Conservation (phyloP, 2,113 vertebrate species). For the Sceloporus tristichus region DNA sequence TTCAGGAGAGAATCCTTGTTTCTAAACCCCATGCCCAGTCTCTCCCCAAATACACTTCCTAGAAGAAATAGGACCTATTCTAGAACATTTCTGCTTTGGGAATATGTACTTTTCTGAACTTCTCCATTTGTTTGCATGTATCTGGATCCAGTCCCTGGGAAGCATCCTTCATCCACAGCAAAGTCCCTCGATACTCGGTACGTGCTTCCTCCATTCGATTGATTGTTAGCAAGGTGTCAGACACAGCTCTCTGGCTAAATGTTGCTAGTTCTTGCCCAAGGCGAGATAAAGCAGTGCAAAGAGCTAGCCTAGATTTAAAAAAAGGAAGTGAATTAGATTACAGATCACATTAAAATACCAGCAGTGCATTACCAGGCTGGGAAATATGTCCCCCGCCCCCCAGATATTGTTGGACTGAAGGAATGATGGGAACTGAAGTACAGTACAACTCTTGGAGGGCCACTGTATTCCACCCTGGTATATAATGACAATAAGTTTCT, state of each 20-base stretch:
- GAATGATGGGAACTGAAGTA: too few species aligned
- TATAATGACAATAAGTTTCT: background rate
- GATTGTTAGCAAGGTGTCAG: slow-evolving; percentile 84
- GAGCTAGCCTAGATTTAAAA: slow-evolving; percentile 74
- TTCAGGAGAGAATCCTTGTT: too few species aligned
- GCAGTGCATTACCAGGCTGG: too few species aligned
- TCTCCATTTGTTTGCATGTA: slow-evolving; percentile 88
- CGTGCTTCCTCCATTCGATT: slow-evolving; percentile 85
- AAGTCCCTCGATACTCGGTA: slow-evolving; percentile 83
- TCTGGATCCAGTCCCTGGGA: slow-evolving; percentile 88
- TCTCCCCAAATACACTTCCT: background rate
- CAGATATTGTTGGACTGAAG: too few species aligned
- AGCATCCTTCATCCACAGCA: slow-evolving; percentile 88
- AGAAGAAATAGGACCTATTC: background rate
- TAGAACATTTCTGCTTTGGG: background rate
- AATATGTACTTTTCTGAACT: slow-evolving; percentile 83
- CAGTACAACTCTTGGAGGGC: too few species aligned
- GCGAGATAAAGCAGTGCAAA: slow-evolving; percentile 82
- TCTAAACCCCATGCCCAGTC: too few species aligned
- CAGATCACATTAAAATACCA: background rate
- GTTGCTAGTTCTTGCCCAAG: slow-evolving; percentile 87
- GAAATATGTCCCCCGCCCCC: too few species aligned
- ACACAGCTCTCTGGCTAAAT: slow-evolving; percentile 84
- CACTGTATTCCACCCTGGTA: too few species aligned
- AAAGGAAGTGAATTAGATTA: slow-evolving; percentile 18